A percentile compares a stretch with the other conserved stretches of the same genome.
Evolutionary conservation across 2,113 vertebrate species (phyloP).

Genomic region (Pogonocichla stellata): DNA sequence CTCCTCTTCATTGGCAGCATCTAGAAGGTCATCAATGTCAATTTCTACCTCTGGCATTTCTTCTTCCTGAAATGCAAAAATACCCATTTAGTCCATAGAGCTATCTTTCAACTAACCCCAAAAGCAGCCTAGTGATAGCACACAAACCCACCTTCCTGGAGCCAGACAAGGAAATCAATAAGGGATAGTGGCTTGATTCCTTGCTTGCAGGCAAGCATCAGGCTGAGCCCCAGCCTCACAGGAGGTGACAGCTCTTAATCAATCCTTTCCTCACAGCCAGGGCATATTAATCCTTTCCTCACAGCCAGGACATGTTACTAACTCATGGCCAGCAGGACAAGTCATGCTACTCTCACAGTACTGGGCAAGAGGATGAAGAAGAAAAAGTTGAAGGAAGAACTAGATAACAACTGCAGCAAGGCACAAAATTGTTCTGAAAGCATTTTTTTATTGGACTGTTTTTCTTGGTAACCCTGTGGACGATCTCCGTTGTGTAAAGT

Average conservation of each 20-base stretch:
- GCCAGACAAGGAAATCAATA: background rate
- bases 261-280: background rate
- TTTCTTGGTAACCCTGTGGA: background rate
- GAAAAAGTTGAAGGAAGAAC: background rate
- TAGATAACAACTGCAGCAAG: background rate
- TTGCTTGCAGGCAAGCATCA: background rate
- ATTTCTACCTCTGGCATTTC: slow-evolving; percentile 99
- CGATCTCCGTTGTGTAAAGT: background rate
- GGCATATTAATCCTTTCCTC: background rate
- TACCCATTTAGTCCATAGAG: background rate
- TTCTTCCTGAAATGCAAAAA: slow-evolving; percentile 83
- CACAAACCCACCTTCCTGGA: background rate
- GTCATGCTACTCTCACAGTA: background rate
- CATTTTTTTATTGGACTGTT: background rate
- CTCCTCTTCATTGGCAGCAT: slow-evolving; percentile 92
- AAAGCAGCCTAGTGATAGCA: background rate
- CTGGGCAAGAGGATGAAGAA: background rate
- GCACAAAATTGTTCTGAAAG: background rate
- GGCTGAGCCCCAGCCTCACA: background rate
- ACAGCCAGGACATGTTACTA: background rate
- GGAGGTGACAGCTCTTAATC: background rate
- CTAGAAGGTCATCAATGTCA: slow-evolving; percentile 95
- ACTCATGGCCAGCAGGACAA: background rate
- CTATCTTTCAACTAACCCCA: background rate
- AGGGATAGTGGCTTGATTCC: background rate